phyloP scores from a whole-genome alignment of 2,888 invertebrate genomes.

The Amiota mariae region DNA sequence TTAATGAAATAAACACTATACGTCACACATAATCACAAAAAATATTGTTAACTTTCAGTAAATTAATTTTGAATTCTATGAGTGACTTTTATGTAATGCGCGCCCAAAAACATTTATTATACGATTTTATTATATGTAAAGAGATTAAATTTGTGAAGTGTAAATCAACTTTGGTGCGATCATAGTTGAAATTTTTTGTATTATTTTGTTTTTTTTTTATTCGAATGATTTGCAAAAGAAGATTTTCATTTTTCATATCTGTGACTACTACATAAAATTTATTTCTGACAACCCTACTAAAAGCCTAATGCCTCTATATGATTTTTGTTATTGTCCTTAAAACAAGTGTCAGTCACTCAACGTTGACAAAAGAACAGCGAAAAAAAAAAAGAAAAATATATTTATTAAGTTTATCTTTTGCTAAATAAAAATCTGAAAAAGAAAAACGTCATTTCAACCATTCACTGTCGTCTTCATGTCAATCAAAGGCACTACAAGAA shows the following conservation, averaged over 20 bases:
- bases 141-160: no score
- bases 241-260: background rate
- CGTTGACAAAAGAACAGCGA: constrained; percentile 5
- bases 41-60: no score
- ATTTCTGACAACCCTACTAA: background rate
- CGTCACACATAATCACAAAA: no score
- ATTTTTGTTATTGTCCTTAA: background rate
- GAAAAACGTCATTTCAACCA: background rate
- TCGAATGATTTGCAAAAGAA: background rate
- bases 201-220: background rate
- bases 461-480: no score
- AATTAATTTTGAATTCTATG: no score
- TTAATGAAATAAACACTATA: no score
- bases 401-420: background rate
- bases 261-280: background rate
- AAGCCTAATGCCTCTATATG: background rate
- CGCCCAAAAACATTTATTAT: no score
- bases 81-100: no score
- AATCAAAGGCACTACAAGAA: no score
- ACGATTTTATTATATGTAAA: no score
- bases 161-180: no score
- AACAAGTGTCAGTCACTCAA: constrained; percentile 10
- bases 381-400: background rate
- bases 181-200: background rate
- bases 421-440: background rate